phyloP scores from a whole-genome alignment of 2,113 vertebrate species.

The Pteronura brasiliensis region DNA sequence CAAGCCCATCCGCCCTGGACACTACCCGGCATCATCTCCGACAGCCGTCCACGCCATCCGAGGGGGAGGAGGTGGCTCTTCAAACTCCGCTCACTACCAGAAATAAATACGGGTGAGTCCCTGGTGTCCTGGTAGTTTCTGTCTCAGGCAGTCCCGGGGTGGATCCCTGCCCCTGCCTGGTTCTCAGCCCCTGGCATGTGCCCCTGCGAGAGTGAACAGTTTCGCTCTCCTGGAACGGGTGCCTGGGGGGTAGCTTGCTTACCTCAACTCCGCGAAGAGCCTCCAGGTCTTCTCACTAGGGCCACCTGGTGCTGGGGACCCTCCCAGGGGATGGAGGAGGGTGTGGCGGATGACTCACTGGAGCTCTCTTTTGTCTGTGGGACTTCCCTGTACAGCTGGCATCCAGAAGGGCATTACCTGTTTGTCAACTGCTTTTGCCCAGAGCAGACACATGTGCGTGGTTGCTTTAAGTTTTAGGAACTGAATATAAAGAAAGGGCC shows the following conservation, averaged over 20 bases:
- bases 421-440: not conserved
- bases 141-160: not conserved
- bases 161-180: not conserved
- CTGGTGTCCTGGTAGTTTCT: not conserved
- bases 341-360: not conserved
- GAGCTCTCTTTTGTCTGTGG: not conserved
- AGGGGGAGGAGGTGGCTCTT: constrained; percentile 83
- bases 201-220: not conserved
- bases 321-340: not conserved
- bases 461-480: not conserved
- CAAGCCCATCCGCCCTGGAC: constrained; percentile 94
- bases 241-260: not conserved
- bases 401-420: not conserved
- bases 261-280: not conserved
- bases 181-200: not conserved
- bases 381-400: not conserved
- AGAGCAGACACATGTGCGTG: not conserved
- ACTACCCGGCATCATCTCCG: constrained; percentile 91
- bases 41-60: constrained; percentile 86
- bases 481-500: not conserved
- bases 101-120: constrained; percentile 82
- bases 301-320: not conserved
- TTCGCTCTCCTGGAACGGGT: not conserved
- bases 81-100: constrained; percentile 85
- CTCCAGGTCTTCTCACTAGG: not conserved